These are phyloP conservation scores for Coenobita brevimanus DNA, from an alignment of 1,140 invertebrate genomes.

Conservation along the genomic window DNA sequence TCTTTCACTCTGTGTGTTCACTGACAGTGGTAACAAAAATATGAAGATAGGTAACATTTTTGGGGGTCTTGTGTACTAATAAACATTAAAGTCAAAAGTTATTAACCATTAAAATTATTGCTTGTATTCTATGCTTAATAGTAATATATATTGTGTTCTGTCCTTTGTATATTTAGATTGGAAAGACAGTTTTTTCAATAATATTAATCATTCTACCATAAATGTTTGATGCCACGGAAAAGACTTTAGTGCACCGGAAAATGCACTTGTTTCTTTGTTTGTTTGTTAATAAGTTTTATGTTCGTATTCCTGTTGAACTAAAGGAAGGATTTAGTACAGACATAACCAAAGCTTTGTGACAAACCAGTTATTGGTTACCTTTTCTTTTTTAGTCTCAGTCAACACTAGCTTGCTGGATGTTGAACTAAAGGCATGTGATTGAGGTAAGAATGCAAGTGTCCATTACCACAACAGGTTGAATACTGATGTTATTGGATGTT, in stretches of 20 bases:
- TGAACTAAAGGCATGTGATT: slow-evolving; percentile 24
- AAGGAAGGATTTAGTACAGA: not conserved
- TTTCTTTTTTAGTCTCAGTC: not conserved
- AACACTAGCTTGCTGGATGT: slow-evolving; percentile 13
- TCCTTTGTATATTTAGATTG: slow-evolving; percentile 9
- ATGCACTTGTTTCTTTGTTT: slow-evolving; percentile 8
- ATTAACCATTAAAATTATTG: not conserved
- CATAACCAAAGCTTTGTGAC: slow-evolving; percentile 42
- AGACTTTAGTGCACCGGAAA: slow-evolving; percentile 15
- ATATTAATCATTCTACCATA: slow-evolving; percentile 34
- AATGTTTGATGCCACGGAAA: slow-evolving; percentile 35
- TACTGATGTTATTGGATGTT: slow-evolving; percentile 63
- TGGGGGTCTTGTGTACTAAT: slow-evolving; percentile 1
- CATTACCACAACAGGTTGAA: slow-evolving; percentile 47
- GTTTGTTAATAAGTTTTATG: not conserved
- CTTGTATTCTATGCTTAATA: slow-evolving; percentile 8
- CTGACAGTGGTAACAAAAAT: slow-evolving; percentile 13
- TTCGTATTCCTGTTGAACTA: not conserved
- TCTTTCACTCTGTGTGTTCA: slow-evolving; percentile 43
- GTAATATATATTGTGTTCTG: not conserved
- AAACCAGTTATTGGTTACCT: slow-evolving; percentile 3
- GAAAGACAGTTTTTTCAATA: not conserved
- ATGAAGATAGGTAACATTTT: not conserved
- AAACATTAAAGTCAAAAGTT: slow-evolving; percentile 9
- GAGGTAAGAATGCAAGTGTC: slow-evolving; percentile 58